Base-by-base conservation (phyloP, 2,888 invertebrate species). In the Anodontia alba region DNA sequence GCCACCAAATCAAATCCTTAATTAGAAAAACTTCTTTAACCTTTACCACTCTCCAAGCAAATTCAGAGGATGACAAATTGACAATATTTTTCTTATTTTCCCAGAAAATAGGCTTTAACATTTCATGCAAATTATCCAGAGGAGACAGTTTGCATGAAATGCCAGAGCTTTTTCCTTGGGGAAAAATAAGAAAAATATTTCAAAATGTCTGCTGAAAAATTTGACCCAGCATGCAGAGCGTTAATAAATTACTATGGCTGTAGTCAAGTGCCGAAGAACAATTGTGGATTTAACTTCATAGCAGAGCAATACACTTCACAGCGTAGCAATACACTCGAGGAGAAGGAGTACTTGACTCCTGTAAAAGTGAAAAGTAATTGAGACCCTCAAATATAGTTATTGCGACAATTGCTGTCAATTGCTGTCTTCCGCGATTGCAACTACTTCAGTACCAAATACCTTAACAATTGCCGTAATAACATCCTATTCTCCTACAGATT, bases 341-440 rank as follows among this genome's bases (percentile, higher is more conserved):
- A 62, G 23, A 62, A 62, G 62, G 1, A 62, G 62, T 62, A 62
- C 62, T 62, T 62, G 62, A 62, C 62, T 62, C 33, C 62, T 62
- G n/a, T 33, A 33, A 62, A 62, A 62, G 62, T 62, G 33, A 62
- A 62, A 62, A 62, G 62, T 62, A 62, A 62, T 62, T 62, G 62
- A 62, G 29, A 29, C 62, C 33, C 62, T 62, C 29, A 29, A 62
- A 29, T 62, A 26, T 62, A 26, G 29, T 62, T 62, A 62, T 20
- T 62, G 62, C 62, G 62, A 62, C 62, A 62, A 62, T 62, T 62
- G 62, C 17, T 33, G 62, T 62, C 62, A 33, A 62, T 62, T 62
- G 62, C 15, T 3, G 33, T 62, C 62, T 62, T 62, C 62, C 62
- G 62, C 20, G n/a, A 62, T 62, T 20, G 62, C 33, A n/a, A 29